Percentiles rank a stretch among this genome's conserved stretches.
phyloP scores from a whole-genome alignment of 2,113 vertebrate species.

The Sigmodon hispidus region DNA sequence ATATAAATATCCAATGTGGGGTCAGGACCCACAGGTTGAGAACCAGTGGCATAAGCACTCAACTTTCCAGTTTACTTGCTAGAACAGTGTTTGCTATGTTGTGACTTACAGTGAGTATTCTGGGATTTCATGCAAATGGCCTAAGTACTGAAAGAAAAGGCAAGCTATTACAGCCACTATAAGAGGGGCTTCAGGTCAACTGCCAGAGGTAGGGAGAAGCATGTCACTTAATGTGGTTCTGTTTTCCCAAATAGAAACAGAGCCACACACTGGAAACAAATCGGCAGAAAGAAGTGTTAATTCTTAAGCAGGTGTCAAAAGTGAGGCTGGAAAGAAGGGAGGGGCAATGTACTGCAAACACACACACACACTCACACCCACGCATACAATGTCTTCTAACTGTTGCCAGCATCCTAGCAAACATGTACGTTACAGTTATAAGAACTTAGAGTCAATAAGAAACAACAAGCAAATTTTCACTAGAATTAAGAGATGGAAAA shows the following conservation, averaged over 20 bases:
- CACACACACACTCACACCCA: not conserved
- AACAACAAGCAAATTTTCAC: not conserved
- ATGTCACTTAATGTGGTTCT: not conserved
- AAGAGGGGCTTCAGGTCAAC: not conserved
- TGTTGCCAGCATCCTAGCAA: not conserved
- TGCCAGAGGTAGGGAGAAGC: not conserved
- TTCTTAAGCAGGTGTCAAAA: not conserved
- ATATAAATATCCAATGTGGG: no score
- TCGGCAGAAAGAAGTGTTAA: not conserved
- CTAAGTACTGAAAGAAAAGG: not conserved
- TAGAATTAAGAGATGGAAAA: not conserved
- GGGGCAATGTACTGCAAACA: not conserved
- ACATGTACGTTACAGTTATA: not conserved
- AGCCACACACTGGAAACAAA: not conserved
- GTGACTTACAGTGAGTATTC: not conserved
- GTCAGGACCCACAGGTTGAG: not conserved
- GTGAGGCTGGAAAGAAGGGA: not conserved
- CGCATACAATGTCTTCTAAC: not conserved
- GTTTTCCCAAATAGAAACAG: constrained; percentile 13
- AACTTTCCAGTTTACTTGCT: not conserved
- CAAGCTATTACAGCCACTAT: not conserved
- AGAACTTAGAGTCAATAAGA: not conserved
- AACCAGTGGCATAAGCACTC: not conserved
- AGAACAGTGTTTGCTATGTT: not conserved
- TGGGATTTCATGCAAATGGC: not conserved